These are phyloP conservation scores for Callospermophilus lateralis DNA, from an alignment of 2,113 vertebrate species.

Conservation along the genomic window DNA sequence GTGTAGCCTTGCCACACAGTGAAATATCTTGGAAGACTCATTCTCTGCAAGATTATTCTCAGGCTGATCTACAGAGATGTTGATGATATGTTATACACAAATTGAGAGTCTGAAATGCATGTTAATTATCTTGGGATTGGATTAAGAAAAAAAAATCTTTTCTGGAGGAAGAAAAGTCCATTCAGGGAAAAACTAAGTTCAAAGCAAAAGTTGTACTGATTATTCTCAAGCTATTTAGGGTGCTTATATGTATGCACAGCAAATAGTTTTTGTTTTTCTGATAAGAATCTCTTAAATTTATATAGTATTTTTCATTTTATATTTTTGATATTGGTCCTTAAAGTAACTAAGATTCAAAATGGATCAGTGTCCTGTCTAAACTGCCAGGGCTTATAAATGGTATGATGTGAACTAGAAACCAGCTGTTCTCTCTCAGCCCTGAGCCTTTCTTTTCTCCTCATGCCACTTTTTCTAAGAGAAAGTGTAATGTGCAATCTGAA, in stretches of 20 bases:
- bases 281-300: conserved; percentile 11
- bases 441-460: background rate
- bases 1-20: background rate
- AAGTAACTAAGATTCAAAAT: background rate
- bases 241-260: background rate
- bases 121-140: background rate
- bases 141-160: background rate
- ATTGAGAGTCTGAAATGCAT: background rate
- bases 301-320: background rate
- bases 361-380: background rate
- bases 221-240: background rate
- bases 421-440: background rate
- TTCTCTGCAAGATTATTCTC: background rate
- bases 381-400: background rate
- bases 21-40: background rate
- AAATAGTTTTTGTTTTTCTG: background rate
- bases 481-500: background rate
- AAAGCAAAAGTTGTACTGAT: background rate
- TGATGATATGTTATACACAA: background rate
- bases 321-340: background rate
- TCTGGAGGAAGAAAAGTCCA: background rate
- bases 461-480: background rate
- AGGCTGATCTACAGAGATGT: background rate
- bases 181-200: background rate
- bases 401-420: background rate